Conservation (phyloP, 2,888 invertebrate genomes). For the Muscina levida region DNA sequence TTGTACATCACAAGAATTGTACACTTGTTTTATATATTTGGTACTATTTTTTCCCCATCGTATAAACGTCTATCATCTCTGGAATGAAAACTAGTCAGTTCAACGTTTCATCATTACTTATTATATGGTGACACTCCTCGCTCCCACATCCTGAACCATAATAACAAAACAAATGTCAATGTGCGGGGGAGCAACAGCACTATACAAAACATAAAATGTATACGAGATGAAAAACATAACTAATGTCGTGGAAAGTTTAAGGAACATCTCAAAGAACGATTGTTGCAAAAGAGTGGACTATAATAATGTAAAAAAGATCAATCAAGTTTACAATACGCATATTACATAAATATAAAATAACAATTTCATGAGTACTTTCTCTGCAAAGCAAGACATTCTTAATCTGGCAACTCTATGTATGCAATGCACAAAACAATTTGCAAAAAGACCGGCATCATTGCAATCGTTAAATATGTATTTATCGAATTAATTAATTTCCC, state of each 20-base stretch:
- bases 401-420: conserved; percentile 15
- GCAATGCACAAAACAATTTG: conserved; percentile 23
- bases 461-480: not conserved
- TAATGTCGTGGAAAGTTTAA: not conserved
- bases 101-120: no score
- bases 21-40: not conserved
- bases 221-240: conserved; percentile 46
- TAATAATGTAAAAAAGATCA: not conserved
- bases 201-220: conserved; percentile 48
- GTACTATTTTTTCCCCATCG: no score
- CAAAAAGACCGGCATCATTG: conserved; percentile 48
- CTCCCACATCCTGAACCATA: conserved; percentile 37
- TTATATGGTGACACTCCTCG: conserved; percentile 41
- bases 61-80: no score
- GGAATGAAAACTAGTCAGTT: no score
- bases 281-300: not conserved
- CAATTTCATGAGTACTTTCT: no score
- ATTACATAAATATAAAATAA: not conserved
- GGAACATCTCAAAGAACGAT: conserved; percentile 15
- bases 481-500: no score
- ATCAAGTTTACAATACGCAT: no score
- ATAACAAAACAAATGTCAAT: conserved; percentile 32
- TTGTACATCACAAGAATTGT: no score
- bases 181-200: conserved; percentile 59
- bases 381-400: not conserved